These are phyloP conservation scores for Xenentodon cancila DNA, from an alignment of 2,797 vertebrate genomes.

Conservation along the genomic window DNA sequence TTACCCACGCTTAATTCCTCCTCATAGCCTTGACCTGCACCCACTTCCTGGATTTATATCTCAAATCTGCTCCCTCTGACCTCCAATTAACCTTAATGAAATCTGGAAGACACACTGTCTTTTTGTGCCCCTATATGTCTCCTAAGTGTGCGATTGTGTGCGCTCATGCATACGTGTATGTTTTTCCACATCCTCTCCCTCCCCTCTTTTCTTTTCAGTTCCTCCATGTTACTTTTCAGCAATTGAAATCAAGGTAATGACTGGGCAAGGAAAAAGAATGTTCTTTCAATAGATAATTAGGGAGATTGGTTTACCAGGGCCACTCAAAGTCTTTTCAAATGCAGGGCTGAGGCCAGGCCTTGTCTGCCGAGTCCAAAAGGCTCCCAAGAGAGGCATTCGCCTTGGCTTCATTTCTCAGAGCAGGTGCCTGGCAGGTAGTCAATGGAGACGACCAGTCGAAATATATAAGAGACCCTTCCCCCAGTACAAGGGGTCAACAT, in stretches of 20 bases:
- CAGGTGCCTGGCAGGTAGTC: conserved; percentile 99
- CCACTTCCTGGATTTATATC: conserved; percentile 71
- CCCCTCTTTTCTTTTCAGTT: conserved; percentile 51
- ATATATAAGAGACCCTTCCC: conserved; percentile 82
- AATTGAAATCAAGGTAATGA: conserved; percentile 83
- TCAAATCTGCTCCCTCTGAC: conserved; percentile 73
- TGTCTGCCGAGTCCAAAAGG: conserved; percentile 80
- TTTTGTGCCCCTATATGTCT: conserved; percentile 53
- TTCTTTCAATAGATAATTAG: conserved; percentile 92
- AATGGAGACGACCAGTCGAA: conserved; percentile 86
- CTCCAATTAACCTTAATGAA: conserved; percentile 79
- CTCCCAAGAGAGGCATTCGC: conserved; percentile 89
- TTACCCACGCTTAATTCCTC: conserved; percentile 72
- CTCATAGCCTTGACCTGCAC: conserved; percentile 66
- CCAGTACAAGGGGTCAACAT: conserved; percentile 83
- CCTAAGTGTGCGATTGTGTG: conserved; percentile 19
- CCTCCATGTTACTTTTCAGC: conserved; percentile 81
- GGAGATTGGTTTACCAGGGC: conserved; percentile 91
- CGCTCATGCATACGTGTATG: conserved; percentile 47
- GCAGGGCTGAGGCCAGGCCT: conserved; percentile 77
- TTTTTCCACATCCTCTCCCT: conserved; percentile 56
- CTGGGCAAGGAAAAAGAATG: conserved; percentile 83
- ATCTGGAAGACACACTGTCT: conserved; percentile 60
- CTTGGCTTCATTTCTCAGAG: conserved; percentile 90
- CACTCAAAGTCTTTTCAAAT: conserved; percentile 84